Base-by-base conservation (phyloP, 1,140 invertebrate genomes). In the Penaeus vannamei region DNA sequence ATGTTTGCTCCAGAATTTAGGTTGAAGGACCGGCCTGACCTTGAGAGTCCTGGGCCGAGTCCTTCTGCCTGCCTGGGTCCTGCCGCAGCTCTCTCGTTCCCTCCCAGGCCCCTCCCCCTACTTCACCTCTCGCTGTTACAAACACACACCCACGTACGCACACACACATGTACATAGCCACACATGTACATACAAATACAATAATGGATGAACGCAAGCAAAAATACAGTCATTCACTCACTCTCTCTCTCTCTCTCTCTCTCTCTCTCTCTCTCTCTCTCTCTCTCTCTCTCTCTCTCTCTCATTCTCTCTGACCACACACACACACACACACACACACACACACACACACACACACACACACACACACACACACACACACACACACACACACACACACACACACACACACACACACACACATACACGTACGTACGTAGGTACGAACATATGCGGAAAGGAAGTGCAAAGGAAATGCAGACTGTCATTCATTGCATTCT, bases 1-100 rank as follows among this genome's bases (percentile, higher is more conserved):
- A 89, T 89, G 76, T 89, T 64, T 89, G 87, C 82, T 89, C 87
- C 87, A 89, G 87, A 84, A 89, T 89, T 84, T 84, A 83, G 82
- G 87, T 89, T 89, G 87, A 89, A 89, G 82, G 87, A 89, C 87
- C 87, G 69, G 59, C 60, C 69, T 84, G 87, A 89, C 87, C 87
- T 89, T 89, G 87, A 79, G 60, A 84, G 81, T 89, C 69, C 81
- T 62, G 42, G 32, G 46, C 66, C 53, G 64, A 29, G 29, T 53
- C 46, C 60, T 19, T 62, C 81, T 29, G 29, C 26, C 60, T 29
- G 53, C 32, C 60, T 23, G 36, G 46, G 46, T 72, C 61, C 46
- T 60, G 20, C 62, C 83, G 69, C 81, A 23, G 23, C 62, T 22
- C 36, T 72, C 59, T 77, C 64, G 61, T 32, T 22, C 46, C 64